Evolutionary conservation across 2,113 vertebrate species (phyloP).

Genomic region (Stomatorhinus ivindoensis): DNA sequence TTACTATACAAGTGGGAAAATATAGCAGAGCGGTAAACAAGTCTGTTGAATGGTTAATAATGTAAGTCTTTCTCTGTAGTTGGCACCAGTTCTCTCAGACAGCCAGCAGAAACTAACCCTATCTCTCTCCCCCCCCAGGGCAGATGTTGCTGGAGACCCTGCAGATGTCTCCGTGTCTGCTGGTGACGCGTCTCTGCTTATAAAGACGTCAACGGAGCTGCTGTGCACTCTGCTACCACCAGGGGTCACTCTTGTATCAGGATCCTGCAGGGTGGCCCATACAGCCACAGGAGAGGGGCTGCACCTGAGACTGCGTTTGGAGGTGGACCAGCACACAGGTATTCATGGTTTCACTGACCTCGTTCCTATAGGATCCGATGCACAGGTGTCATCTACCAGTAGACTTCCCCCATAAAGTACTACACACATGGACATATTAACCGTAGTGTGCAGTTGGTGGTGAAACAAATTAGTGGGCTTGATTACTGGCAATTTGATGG

Average conservation of each 20-base stretch:
- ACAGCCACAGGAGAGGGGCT: slow-evolving; percentile 60
- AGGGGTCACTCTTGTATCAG: slow-evolving; percentile 65
- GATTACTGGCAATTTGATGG: not conserved
- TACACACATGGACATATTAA: not conserved
- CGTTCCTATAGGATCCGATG: not conserved
- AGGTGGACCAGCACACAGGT: slow-evolving; percentile 34
- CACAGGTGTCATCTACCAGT: not conserved
- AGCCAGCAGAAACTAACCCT: not conserved
- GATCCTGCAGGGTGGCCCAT: slow-evolving; percentile 61
- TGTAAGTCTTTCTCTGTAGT: not conserved
- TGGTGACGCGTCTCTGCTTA: slow-evolving; percentile 46
- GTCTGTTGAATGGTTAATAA: not conserved
- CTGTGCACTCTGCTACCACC: slow-evolving; percentile 55
- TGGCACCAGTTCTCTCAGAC: not conserved
- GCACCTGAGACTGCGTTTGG: slow-evolving; percentile 68
- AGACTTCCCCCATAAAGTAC: not conserved
- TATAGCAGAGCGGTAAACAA: not conserved
- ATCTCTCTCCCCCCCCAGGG: slow-evolving; percentile 33
- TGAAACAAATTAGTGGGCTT: not conserved
- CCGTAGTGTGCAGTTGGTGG: not conserved
- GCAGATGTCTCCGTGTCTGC: slow-evolving; percentile 56
- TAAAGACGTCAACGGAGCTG: slow-evolving; percentile 44
- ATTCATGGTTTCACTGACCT: slow-evolving; percentile 40
- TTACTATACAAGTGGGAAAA: not conserved
- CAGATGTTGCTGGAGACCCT: slow-evolving; percentile 43